phyloP scores from a whole-genome alignment of 2,888 invertebrate species.

The Acanthosepion lycidas region DNA sequence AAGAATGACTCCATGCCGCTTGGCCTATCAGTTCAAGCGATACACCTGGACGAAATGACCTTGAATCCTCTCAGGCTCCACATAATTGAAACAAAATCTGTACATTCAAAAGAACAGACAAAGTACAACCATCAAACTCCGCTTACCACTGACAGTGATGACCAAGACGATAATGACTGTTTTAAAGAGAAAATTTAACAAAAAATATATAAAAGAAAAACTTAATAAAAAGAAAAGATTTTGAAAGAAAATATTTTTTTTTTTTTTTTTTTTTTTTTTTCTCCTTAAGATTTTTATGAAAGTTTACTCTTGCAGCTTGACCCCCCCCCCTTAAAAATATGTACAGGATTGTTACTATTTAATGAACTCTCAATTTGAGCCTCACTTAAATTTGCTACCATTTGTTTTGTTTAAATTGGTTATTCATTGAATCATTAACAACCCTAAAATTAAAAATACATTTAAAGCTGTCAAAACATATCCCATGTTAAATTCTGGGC shows the following conservation, averaged over 20 bases:
- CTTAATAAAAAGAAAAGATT: not conserved
- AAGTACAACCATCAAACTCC: constrained; percentile 8
- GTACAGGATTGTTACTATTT: not conserved
- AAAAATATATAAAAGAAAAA: not conserved
- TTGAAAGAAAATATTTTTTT: not conserved
- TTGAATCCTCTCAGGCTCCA: not conserved
- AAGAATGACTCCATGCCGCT: constrained; percentile 1
- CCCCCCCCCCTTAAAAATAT: not conserved
- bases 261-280: not conserved
- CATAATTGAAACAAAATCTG: not conserved
- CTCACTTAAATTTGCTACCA: not conserved
- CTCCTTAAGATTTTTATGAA: not conserved
- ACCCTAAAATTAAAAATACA: not conserved
- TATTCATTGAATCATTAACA: not conserved
- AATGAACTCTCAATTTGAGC: not conserved
- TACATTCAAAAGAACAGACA: constrained; percentile 3
- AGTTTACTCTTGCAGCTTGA: constrained; percentile 5
- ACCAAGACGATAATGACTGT: constrained; percentile 39
- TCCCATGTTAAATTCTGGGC: not conserved
- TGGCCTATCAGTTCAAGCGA: not conserved
- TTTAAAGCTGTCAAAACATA: not conserved
- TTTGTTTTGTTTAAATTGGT: not conserved
- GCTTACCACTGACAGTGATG: constrained; percentile 36
- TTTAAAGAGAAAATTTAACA: constrained; percentile 36
- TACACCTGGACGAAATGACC: not conserved